Percentiles rank a stretch among this genome's conserved stretches.
These are phyloP conservation scores for Microcebus tavaratra DNA, from an alignment of 2,113 vertebrate genomes.

Conservation along the genomic window DNA sequence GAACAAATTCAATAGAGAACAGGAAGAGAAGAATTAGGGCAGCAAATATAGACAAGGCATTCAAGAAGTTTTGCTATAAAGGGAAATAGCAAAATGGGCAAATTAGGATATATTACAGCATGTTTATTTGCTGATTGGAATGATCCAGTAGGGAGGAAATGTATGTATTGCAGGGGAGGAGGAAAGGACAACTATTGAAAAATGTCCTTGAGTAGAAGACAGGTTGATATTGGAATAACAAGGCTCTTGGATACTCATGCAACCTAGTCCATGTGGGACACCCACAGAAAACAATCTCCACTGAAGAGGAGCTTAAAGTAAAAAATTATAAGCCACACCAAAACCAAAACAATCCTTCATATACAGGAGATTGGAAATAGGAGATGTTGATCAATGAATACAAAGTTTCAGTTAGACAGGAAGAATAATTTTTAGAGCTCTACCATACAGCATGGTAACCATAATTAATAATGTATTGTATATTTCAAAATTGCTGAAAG, in stretches of 20 bases:
- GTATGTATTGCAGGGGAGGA: neutral
- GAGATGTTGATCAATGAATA: neutral
- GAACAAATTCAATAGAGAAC: neutral
- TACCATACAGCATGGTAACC: neutral
- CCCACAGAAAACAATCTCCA: neutral
- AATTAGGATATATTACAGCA: neutral
- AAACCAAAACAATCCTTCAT: neutral
- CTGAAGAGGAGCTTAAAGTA: neutral
- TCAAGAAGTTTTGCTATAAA: neutral
- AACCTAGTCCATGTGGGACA: neutral
- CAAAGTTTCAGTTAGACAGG: neutral
- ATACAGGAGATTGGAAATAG: neutral
- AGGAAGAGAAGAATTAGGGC: neutral
- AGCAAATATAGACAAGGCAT: neutral
- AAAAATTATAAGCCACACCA: neutral
- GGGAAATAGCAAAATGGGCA: neutral
- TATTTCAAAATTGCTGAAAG: neutral
- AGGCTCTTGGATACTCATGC: neutral
- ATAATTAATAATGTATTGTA: neutral
- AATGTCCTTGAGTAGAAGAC: neutral
- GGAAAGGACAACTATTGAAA: neutral
- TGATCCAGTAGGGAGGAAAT: neutral
- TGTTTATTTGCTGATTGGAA: neutral
- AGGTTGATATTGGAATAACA: neutral
- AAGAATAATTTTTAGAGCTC: neutral